Conservation (phyloP, 2,797 vertebrate species). For the Xenops minutus region DNA sequence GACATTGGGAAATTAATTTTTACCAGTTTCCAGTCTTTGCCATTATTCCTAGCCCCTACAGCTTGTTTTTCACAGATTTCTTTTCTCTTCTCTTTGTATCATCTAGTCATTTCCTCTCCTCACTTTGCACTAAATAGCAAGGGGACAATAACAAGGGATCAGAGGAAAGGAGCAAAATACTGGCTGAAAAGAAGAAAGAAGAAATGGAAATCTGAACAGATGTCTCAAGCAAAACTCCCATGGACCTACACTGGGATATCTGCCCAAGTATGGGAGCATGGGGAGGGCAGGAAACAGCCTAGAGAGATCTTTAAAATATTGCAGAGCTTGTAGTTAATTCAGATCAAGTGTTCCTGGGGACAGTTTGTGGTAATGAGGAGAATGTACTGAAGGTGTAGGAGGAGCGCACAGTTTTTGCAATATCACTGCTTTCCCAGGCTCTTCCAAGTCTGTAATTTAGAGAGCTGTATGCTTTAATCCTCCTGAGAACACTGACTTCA, state of each 20-base stretch:
- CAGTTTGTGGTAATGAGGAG: conserved; percentile 36
- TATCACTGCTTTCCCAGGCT: conserved; percentile 42
- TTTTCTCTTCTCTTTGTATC: not conserved
- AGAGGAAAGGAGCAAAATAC: not conserved
- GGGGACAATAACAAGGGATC: not conserved
- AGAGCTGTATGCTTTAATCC: conserved; percentile 18
- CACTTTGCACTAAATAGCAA: not conserved
- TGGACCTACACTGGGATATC: conserved; percentile 37
- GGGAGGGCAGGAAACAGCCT: conserved; percentile 40
- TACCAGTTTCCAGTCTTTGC: not conserved
- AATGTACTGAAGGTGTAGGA: conserved; percentile 44
- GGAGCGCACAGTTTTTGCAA: not conserved
- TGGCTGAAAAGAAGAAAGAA: not conserved
- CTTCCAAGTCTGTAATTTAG: not conserved
- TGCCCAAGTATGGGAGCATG: not conserved
- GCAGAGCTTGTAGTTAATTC: conserved; percentile 41
- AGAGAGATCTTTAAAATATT: conserved; percentile 36
- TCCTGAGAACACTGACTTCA: not conserved
- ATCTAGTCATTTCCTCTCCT: not conserved
- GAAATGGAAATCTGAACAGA: conserved; percentile 21
- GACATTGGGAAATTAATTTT: not conserved
- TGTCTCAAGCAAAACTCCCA: conserved; percentile 17
- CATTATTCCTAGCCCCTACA: not conserved
- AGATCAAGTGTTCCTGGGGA: conserved; percentile 26
- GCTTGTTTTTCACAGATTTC: not conserved